Evolutionary conservation across 1,140 invertebrate species (phyloP).

Genomic region (Wiebesia pumilae): DNA sequence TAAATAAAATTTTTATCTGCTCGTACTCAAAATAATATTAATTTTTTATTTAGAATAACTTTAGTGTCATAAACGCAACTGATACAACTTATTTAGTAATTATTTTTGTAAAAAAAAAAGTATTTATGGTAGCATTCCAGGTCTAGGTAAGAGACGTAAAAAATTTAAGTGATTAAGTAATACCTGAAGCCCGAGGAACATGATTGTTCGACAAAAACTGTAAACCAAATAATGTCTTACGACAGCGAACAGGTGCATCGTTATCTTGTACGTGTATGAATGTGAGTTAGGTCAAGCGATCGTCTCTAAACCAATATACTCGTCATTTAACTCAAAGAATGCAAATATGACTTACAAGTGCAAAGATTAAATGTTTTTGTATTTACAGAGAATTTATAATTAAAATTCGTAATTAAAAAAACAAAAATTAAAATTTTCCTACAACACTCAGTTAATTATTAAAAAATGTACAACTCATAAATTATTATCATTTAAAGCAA

Average conservation of each 20-base stretch:
- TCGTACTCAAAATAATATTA: neutral
- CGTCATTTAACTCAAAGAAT: neutral
- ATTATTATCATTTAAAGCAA: too few species aligned
- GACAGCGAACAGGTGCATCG: neutral
- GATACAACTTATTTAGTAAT: slow-evolving; percentile 25
- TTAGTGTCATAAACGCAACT: neutral
- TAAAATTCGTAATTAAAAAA: too few species aligned
- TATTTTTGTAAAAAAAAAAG: neutral
- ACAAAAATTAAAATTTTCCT: too few species aligned
- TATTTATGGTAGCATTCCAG: neutral
- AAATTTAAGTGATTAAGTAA: slow-evolving; percentile 13
- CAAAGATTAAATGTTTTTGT: too few species aligned
- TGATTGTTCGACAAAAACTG: neutral
- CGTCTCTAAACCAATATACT: neutral
- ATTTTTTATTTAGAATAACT: neutral
- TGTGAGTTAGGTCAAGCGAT: neutral
- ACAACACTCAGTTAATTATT: too few species aligned
- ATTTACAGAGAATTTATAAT: too few species aligned
- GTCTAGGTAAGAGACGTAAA: neutral
- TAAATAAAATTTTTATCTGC: neutral
- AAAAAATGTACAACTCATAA: too few species aligned
- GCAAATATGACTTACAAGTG: too few species aligned
- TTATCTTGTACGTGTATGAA: neutral
- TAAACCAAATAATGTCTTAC: neutral
- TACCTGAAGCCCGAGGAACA: neutral